Conservation (phyloP, 2,113 vertebrate genomes). For the Eubucco bourcierii region DNA sequence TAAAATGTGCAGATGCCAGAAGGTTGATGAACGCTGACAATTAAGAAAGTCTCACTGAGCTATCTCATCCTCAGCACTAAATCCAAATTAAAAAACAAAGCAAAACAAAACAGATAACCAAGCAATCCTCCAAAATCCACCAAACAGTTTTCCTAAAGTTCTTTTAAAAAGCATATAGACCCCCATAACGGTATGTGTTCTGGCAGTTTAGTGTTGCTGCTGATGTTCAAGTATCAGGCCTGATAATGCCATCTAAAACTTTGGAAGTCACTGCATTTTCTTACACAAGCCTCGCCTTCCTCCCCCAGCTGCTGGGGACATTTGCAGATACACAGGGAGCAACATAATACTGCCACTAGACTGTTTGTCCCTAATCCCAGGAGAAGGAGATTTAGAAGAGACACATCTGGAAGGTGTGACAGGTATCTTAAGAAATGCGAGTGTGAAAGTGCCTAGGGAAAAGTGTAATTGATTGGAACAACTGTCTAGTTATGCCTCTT, state of each 20-base stretch:
- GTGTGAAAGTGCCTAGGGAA: neutral
- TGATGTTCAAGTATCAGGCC: neutral
- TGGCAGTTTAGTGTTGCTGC: neutral
- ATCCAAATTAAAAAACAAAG: neutral
- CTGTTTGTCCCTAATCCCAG: conserved; percentile 9
- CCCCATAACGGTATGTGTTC: neutral
- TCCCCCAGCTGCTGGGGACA: neutral
- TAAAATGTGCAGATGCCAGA: neutral
- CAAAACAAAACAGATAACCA: neutral
- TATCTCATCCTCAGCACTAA: neutral
- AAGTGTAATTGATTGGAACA: conserved; percentile 25
- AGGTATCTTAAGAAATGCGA: neutral
- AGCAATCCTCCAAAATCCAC: neutral
- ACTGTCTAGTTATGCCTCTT: neutral
- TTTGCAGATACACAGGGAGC: neutral
- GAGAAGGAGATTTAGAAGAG: neutral
- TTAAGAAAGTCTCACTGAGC: neutral
- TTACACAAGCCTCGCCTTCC: neutral
- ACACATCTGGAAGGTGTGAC: conserved; percentile 15
- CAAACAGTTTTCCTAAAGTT: neutral
- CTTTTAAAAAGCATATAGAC: neutral
- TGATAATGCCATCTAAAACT: neutral
- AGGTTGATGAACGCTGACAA: neutral
- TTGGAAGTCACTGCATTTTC: neutral
- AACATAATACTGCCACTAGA: neutral